Evolutionary conservation across 1,140 invertebrate genomes (phyloP).

Genomic region (Temnothorax curvispinosus): DNA sequence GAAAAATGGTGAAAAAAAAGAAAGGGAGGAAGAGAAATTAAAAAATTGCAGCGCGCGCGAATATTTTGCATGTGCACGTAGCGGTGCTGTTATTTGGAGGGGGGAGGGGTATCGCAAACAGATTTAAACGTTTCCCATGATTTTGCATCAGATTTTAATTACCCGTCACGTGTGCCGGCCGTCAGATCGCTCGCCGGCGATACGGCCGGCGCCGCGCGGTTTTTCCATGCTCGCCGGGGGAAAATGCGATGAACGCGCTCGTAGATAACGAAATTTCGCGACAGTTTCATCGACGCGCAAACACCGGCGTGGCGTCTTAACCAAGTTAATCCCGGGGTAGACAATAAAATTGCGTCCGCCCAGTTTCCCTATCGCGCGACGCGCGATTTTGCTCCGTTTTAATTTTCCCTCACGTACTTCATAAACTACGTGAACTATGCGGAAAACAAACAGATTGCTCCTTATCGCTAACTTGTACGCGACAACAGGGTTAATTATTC

Average conservation of each 20-base stretch:
- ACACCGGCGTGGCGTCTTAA: conserved; percentile 38
- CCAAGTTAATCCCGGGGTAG: conserved; percentile 20
- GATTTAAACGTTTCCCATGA: conserved; percentile 53
- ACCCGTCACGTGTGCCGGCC: conserved; percentile 29
- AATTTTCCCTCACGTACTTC: conserved; percentile 39
- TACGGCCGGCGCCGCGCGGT: neutral
- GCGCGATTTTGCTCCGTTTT: conserved; percentile 27
- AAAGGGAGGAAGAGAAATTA: neutral
- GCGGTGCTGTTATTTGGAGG: neutral
- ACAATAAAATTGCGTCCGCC: conserved; percentile 54
- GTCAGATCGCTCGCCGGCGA: conserved; percentile 3
- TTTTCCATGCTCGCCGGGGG: neutral
- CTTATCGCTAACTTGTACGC: neutral
- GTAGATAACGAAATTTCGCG: conserved; percentile 47
- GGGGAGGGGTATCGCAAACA: neutral
- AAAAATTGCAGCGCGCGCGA: neutral
- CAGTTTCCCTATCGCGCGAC: conserved; percentile 22
- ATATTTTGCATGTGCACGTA: conserved; percentile 6
- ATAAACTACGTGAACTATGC: conserved; percentile 37
- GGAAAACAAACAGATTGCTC: conserved; percentile 28
- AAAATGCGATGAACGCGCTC: conserved; percentile 26
- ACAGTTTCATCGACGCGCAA: conserved; percentile 47
- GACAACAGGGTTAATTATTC: conserved; percentile 1
- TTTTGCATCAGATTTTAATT: conserved; percentile 51
- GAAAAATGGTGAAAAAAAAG: conserved; percentile 22